phyloP scores from a whole-genome alignment of 2,888 invertebrate species.

The Sphinx pinastri region DNA sequence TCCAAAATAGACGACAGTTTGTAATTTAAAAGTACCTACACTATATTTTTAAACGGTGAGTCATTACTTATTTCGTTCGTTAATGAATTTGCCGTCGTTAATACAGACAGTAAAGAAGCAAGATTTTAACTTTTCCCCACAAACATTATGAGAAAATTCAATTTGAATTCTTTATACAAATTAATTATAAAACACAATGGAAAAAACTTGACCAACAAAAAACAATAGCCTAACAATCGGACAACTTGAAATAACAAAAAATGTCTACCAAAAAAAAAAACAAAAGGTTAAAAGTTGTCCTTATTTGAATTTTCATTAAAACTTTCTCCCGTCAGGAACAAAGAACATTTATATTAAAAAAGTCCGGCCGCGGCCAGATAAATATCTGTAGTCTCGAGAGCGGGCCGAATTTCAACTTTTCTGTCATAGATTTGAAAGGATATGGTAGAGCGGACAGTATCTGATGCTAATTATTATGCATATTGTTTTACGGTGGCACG shows the following conservation, averaged over 20 bases:
- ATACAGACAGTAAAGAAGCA: too few relatives aligned
- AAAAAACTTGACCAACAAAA: conserved; percentile 29
- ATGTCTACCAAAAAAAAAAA: conserved; percentile 66
- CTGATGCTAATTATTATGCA: neutral
- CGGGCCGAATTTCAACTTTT: conserved; percentile 77
- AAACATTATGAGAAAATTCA: too few relatives aligned
- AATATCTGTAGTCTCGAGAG: conserved; percentile 83
- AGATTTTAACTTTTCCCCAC: too few relatives aligned
- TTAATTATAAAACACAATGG: conserved; percentile 3
- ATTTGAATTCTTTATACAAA: neutral
- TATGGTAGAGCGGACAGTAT: conserved; percentile 47
- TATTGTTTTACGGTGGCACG: too few relatives aligned
- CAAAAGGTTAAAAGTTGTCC: conserved; percentile 79
- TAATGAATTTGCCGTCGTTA: too few relatives aligned
- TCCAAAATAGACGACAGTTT: too few relatives aligned
- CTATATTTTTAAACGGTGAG: too few relatives aligned
- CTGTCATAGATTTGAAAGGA: conserved; percentile 52
- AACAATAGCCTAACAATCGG: conserved; percentile 42
- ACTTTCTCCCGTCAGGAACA: conserved; percentile 81
- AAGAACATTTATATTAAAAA: conserved; percentile 85
- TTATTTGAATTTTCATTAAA: conserved; percentile 82
- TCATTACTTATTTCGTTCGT: too few relatives aligned
- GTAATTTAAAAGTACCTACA: too few relatives aligned
- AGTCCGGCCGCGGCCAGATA: conserved; percentile 81
- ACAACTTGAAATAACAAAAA: conserved; percentile 69